Base-by-base conservation (phyloP, 2,888 invertebrate genomes). In the Zelleria hepariella region DNA sequence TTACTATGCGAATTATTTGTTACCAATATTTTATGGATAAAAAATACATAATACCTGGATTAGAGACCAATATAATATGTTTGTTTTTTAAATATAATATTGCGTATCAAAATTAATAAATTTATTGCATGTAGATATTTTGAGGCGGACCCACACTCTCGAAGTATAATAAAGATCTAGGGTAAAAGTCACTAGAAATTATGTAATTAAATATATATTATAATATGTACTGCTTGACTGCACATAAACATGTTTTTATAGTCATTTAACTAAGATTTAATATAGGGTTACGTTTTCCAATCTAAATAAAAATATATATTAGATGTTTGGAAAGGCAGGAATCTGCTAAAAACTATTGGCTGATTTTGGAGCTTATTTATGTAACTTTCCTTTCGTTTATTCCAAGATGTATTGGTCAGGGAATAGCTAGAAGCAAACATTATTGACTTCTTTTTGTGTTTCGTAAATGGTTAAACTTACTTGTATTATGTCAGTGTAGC, bases 181-280 rank as follows among this genome's bases (percentile, higher is more conserved):
- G 57, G 51, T 59, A 53, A 67, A 71, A 77, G 75, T 77, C 77
- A 76, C 70, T 76, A 77, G 75, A 66, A 73, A 42, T 20, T 73
- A 42, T 48, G 18, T 57, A 52, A 53, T 4, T 51, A 51, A 65
- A 64, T 61, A 65, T 65, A 66, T 10, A 42, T 42, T 42, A 42
- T 61, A 64, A 66, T 58, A 63, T 62, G 61, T 68, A 63, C 69
- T 62, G 76, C 77, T 75, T 57, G 68, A 73, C 65, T 73, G 77
- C 77, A 77, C 77, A 73, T 71, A 71, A 67, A 68, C 66, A 69
- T 73, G 67, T 64, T 69, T 66, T 62, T 61, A 55, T 52, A 26
- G 6, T 52, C 49, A 42, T 24, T 24, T 23, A 18, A 26, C 27
- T 23, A 27, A 57, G 49, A 48, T 57, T 10, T 53, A 58, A 56